phyloP scores from a whole-genome alignment of 2,797 vertebrate genomes.

The Cetoscarus ocellatus region DNA sequence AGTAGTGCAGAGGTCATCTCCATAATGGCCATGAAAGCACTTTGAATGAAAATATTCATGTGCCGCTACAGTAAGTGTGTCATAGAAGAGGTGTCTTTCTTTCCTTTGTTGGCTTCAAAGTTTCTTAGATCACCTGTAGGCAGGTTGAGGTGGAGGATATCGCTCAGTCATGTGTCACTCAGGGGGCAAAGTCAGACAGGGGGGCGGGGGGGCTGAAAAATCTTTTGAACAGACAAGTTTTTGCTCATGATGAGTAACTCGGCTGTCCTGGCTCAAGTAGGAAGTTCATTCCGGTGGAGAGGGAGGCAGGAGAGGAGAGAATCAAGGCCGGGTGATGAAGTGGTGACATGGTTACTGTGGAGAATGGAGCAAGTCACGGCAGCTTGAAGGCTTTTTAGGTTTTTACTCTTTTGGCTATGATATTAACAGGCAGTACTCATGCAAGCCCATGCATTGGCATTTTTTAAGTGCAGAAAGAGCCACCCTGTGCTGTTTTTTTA shows the following conservation, averaged over 20 bases:
- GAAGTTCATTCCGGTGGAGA: constrained; percentile 84
- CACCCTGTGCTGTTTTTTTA: constrained; percentile 24
- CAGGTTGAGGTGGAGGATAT: constrained; percentile 47
- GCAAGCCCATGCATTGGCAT: constrained; percentile 11
- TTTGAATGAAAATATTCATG: constrained; percentile 18
- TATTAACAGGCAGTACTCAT: constrained; percentile 38
- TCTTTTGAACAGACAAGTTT: constrained; percentile 50
- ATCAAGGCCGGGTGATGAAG: constrained; percentile 81
- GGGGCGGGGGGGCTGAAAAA: constrained; percentile 13
- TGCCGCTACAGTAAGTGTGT: not conserved
- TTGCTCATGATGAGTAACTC: constrained; percentile 61
- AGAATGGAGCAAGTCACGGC: constrained; percentile 25
- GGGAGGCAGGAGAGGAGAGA: constrained; percentile 67
- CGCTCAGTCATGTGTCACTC: constrained; percentile 32
- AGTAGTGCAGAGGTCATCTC: not conserved
- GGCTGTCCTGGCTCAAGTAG: constrained; percentile 77
- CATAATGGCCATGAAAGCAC: constrained; percentile 5
- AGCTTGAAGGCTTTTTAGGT: constrained; percentile 42
- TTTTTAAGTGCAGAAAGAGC: constrained; percentile 27
- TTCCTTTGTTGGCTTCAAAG: constrained; percentile 4
- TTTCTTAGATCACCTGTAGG: constrained; percentile 36
- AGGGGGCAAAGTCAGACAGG: not conserved
- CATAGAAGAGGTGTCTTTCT: not conserved
- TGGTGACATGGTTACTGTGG: constrained; percentile 51
- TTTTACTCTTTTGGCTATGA: constrained; percentile 42